phyloP scores from a whole-genome alignment of 2,797 vertebrate species.

The Acrocephalus scirpaceus region DNA sequence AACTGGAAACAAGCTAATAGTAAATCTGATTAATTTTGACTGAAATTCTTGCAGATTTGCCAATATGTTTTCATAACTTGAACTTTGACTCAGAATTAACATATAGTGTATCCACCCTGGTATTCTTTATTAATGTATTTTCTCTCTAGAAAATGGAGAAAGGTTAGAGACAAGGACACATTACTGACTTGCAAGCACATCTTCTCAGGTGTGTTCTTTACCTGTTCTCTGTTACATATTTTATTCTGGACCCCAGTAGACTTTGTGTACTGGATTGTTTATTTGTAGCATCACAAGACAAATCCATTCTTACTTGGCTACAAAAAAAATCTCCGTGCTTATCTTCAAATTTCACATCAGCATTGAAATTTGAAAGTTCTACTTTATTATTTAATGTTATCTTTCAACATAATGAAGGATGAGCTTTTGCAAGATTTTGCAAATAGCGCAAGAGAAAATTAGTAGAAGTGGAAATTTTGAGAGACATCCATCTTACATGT shows the following conservation, averaged over 20 bases:
- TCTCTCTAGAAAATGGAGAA: background rate
- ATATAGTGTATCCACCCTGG: rapidly evolving
- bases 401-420: background rate
- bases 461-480: background rate
- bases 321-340: background rate
- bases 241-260: background rate
- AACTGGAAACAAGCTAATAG: background rate
- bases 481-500: background rate
- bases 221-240: background rate
- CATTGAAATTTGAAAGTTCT: background rate
- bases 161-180: background rate
- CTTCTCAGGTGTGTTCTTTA: background rate
- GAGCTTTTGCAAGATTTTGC: background rate
- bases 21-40: background rate
- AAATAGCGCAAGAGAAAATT: background rate
- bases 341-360: background rate
- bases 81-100: background rate
- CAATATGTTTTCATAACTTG: rapidly evolving
- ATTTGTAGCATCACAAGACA: background rate
- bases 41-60: background rate
- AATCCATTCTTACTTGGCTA: background rate
- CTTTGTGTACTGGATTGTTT: background rate
- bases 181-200: background rate
- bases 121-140: background rate
- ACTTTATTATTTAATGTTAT: background rate